phyloP scores from a whole-genome alignment of 2,888 invertebrate genomes.

The Nymphalis c-album region DNA sequence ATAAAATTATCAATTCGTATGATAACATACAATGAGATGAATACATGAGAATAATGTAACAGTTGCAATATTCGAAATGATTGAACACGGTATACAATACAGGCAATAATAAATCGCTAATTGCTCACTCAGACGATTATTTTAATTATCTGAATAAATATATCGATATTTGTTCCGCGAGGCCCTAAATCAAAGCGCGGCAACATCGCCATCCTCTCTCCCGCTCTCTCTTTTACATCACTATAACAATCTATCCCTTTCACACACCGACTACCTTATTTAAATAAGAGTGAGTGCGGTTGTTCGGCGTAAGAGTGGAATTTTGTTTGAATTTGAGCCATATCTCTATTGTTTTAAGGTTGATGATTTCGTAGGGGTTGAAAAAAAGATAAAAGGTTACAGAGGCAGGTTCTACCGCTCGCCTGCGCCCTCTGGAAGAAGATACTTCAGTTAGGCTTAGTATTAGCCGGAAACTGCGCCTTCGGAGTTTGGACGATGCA shows the following conservation, averaged over 20 bases:
- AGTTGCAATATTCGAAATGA: conserved; percentile 3
- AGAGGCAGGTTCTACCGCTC: conserved; percentile 63
- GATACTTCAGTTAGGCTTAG: conserved; percentile 65
- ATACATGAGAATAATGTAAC: conserved; percentile 5
- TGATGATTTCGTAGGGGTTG: conserved; percentile 36
- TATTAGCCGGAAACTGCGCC: conserved; percentile 59
- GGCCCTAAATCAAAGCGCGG: conserved; percentile 67
- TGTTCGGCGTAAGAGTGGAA: conserved; percentile 44
- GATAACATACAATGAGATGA: not conserved
- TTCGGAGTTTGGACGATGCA: conserved; percentile 13
- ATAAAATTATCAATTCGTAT: not conserved
- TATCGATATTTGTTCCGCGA: conserved; percentile 48
- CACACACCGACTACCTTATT: conserved; percentile 74
- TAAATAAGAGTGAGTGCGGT: conserved; percentile 75
- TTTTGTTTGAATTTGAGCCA: conserved; percentile 49
- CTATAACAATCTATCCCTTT: conserved; percentile 57
- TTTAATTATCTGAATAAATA: conserved; percentile 19
- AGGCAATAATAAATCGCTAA: conserved; percentile 12
- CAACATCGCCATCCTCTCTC: conserved; percentile 65
- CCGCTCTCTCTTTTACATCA: conserved; percentile 56
- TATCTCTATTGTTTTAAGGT: conserved; percentile 51
- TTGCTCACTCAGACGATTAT: conserved; percentile 15
- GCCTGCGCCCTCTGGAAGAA: conserved; percentile 58
- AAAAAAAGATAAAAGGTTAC: conserved; percentile 62
- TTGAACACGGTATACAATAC: conserved; percentile 9